Evolutionary conservation across 2,113 vertebrate species (phyloP).

Genomic region (Micromys minutus): DNA sequence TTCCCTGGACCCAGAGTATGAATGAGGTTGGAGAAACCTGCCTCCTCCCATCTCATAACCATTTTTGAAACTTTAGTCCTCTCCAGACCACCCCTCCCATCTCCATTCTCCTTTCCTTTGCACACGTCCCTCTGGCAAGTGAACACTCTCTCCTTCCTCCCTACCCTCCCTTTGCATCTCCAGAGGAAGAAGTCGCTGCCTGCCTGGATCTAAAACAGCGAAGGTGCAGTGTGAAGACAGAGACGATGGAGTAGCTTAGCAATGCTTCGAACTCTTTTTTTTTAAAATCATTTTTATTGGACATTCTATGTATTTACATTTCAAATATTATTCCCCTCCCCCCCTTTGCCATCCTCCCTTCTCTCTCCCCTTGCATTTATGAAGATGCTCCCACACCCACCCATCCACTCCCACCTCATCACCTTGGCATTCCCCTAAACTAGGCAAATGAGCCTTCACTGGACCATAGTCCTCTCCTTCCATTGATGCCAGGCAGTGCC

Average conservation of each 20-base stretch:
- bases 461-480: too few relatives aligned
- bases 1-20: neutral
- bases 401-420: too few relatives aligned
- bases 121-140: neutral
- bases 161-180: neutral
- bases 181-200: constrained; percentile 37
- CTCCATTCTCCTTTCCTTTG: neutral
- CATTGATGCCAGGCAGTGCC: too few relatives aligned
- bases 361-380: too few relatives aligned
- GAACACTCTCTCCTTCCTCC: neutral
- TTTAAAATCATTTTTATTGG: too few relatives aligned
- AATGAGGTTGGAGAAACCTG: neutral
- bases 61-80: neutral
- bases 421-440: too few relatives aligned
- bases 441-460: too few relatives aligned
- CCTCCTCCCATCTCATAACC: neutral
- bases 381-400: too few relatives aligned
- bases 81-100: neutral
- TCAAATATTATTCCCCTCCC: too few relatives aligned
- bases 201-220: neutral
- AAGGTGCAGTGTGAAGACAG: neutral
- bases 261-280: constrained; percentile 40
- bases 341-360: too few relatives aligned
- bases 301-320: too few relatives aligned
- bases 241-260: neutral